A percentile compares a stretch with the other conserved stretches of the same genome.
Evolutionary conservation across 2,888 invertebrate species (phyloP).

Genomic region (Blastobasis lacticolella): DNA sequence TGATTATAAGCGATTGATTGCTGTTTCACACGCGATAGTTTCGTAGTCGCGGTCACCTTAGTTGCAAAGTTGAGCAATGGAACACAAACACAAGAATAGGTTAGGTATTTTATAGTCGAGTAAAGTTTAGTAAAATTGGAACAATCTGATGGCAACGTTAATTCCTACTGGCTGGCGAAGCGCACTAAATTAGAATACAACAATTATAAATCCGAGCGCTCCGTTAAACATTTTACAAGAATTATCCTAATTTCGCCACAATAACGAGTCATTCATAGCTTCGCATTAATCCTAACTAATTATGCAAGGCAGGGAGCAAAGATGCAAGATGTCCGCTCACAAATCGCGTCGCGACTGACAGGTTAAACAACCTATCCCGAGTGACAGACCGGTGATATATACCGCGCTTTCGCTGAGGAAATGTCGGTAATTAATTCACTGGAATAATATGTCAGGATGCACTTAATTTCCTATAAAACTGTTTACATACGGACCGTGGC

Average conservation of each 20-base stretch:
- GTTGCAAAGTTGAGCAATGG: slow-evolving; percentile 11
- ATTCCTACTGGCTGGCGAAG: too few relatives aligned
- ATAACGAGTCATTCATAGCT: slow-evolving; percentile 62
- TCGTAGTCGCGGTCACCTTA: slow-evolving; percentile 14
- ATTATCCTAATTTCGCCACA: slow-evolving; percentile 49
- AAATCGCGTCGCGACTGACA: slow-evolving; percentile 68
- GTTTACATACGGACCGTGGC: slow-evolving; percentile 39
- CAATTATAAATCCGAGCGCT: slow-evolving; percentile 6
- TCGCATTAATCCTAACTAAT: slow-evolving; percentile 69
- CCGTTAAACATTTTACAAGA: slow-evolving; percentile 14
- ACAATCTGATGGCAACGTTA: too few relatives aligned
- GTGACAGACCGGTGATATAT: slow-evolving; percentile 68
- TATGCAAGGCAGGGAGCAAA: slow-evolving; percentile 67
- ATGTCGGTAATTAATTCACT: slow-evolving; percentile 63
- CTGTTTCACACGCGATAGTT: slow-evolving; percentile 44
- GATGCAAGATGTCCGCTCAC: slow-evolving; percentile 67
- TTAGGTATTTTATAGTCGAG: too few relatives aligned
- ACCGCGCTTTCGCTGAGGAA: slow-evolving; percentile 52
- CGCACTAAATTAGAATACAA: slow-evolving; percentile 2
- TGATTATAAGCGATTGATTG: slow-evolving; percentile 65
- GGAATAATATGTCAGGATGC: slow-evolving; percentile 67
- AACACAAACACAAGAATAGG: too few relatives aligned
- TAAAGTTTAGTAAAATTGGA: too few relatives aligned
- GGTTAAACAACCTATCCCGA: slow-evolving; percentile 65
- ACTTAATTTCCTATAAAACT: slow-evolving; percentile 66